A percentile compares a stretch with the other conserved stretches of the same genome.
Conservation (phyloP, 2,797 vertebrate genomes). For the Sebastes iracundus region DNA sequence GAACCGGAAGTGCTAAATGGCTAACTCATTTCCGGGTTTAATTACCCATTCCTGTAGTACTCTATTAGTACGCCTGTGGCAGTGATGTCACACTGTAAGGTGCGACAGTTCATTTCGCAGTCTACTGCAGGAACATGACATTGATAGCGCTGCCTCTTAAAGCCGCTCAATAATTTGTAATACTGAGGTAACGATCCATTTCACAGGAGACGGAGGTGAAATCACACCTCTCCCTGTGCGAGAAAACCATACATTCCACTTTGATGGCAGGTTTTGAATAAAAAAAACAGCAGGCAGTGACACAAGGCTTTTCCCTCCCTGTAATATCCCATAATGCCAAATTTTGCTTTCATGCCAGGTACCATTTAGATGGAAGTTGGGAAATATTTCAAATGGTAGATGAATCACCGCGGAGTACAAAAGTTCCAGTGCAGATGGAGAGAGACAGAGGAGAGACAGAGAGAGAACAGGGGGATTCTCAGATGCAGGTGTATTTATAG, state of each 20-base stretch:
- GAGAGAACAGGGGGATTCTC: conserved; percentile 59
- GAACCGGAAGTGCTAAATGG: too few relatives aligned
- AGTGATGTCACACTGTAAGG: not conserved
- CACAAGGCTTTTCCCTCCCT: not conserved
- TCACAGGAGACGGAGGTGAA: conserved; percentile 14
- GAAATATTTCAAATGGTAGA: conserved; percentile 40
- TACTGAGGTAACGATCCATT: conserved; percentile 21
- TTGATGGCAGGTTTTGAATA: conserved; percentile 22
- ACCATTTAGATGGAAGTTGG: conserved; percentile 16
- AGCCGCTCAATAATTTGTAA: not conserved
- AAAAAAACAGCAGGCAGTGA: conserved; percentile 21
- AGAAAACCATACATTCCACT: conserved; percentile 10
- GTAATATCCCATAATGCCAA: conserved; percentile 13
- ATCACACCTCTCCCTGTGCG: not conserved
- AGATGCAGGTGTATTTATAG: conserved; percentile 77
- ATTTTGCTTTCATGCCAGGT: conserved; percentile 31
- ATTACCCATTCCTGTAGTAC: too few relatives aligned
- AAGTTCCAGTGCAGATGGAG: conserved; percentile 19
- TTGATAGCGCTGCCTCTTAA: not conserved
- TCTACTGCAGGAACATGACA: not conserved
- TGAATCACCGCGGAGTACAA: conserved; percentile 14
- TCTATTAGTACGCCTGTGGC: not conserved
- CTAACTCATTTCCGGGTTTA: too few relatives aligned
- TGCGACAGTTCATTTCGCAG: not conserved
- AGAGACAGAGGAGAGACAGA: conserved; percentile 20